These are phyloP conservation scores for Machimus rusticus DNA, from an alignment of 2,888 invertebrate genomes.

Conservation along the genomic window DNA sequence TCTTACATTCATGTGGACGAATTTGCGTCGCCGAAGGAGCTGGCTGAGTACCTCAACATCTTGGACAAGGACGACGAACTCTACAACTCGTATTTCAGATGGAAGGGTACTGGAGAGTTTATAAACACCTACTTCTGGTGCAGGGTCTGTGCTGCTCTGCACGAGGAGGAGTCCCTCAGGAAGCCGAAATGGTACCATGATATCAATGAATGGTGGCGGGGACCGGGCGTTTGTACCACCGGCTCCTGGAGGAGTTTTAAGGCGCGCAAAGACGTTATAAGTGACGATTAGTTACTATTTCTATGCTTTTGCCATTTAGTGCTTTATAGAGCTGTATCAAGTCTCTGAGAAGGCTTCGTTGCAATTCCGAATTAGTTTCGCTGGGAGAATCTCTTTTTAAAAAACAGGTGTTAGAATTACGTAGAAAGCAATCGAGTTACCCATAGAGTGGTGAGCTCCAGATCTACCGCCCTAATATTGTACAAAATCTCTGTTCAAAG, in stretches of 20 bases:
- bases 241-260: conserved; percentile 71
- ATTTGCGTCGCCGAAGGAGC: conserved; percentile 83
- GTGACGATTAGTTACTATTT: conserved; percentile 57
- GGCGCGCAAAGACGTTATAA: conserved; percentile 63
- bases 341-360: background rate
- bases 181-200: conserved; percentile 66
- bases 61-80: conserved; percentile 87
- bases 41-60: conserved; percentile 85
- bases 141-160: conserved; percentile 68
- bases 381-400: background rate
- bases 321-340: conserved; percentile 43
- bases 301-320: conserved; percentile 46
- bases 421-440: background rate
- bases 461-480: background rate
- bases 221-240: conserved; percentile 78
- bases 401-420: background rate
- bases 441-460: background rate
- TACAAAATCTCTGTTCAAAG: background rate
- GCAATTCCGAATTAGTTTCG: background rate
- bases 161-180: conserved; percentile 62
- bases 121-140: conserved; percentile 89
- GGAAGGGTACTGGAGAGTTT: conserved; percentile 95
- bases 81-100: conserved; percentile 94
- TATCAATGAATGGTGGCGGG: conserved; percentile 94
- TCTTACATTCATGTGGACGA: conserved; percentile 97